phyloP scores from a whole-genome alignment of 2,888 invertebrate species.

The Fabriciana adippe region DNA sequence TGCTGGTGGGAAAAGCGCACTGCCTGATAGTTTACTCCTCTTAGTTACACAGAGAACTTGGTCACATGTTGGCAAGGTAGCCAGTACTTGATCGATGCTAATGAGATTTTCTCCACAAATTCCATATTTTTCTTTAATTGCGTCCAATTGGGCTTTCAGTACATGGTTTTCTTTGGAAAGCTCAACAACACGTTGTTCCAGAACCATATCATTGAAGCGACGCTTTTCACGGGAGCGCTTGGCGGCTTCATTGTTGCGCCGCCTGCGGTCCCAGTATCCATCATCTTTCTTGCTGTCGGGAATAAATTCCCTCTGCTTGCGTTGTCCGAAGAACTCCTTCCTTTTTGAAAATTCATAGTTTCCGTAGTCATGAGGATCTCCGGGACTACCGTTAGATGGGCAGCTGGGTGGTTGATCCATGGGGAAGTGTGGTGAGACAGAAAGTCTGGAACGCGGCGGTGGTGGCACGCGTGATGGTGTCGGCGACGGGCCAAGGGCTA shows the following conservation, averaged over 20 bases:
- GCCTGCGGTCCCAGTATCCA: slow-evolving; percentile 97
- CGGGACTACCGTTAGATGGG: slow-evolving; percentile 54
- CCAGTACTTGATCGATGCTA: slow-evolving; percentile 93
- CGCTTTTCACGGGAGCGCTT: slow-evolving; percentile 98
- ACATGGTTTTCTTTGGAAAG: slow-evolving; percentile 97
- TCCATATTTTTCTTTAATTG: slow-evolving; percentile 96
- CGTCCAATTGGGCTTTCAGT: slow-evolving; percentile 94
- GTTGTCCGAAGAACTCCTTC: slow-evolving; percentile 93
- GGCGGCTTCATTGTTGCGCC: slow-evolving; percentile 98
- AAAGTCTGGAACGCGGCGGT: slow-evolving; percentile 65
- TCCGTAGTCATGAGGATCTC: slow-evolving; percentile 66
- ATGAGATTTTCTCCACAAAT: slow-evolving; percentile 93
- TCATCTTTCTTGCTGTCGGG: slow-evolving; percentile 98
- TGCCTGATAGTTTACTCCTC: slow-evolving; percentile 80
- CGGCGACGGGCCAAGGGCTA: slow-evolving; percentile 66
- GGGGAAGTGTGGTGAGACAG: slow-evolving; percentile 72
- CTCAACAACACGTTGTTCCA: slow-evolving; percentile 96
- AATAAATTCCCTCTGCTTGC: slow-evolving; percentile 97
- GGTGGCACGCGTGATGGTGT: slow-evolving; percentile 63
- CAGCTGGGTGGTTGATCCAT: slow-evolving; percentile 70
- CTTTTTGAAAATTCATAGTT: slow-evolving; percentile 86
- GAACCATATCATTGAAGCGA: slow-evolving; percentile 97
- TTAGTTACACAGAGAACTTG: slow-evolving; percentile 93
- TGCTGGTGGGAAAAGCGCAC: slow-evolving; percentile 81
- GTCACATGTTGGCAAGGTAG: slow-evolving; percentile 91